A percentile compares a stretch with the other conserved stretches of the same genome.
Conservation (phyloP, 2,113 vertebrate species). For the Dromiciops gliroides region DNA sequence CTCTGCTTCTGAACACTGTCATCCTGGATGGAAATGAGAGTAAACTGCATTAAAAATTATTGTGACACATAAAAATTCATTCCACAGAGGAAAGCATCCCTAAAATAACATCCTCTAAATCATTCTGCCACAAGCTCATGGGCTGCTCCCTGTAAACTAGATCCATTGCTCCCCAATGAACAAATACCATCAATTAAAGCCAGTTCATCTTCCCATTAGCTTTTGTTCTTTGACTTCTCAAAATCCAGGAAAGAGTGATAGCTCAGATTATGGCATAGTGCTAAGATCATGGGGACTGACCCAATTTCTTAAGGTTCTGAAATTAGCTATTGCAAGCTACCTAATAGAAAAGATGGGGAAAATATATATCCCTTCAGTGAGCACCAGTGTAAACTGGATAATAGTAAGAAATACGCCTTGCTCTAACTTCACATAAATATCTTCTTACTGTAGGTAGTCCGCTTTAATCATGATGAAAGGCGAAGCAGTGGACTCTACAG, state of each 20-base stretch:
- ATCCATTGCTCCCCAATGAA: slow-evolving; percentile 42
- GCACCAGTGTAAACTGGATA: slow-evolving; percentile 42
- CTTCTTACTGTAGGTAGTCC: not conserved
- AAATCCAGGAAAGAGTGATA: slow-evolving; percentile 50
- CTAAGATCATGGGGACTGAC: not conserved
- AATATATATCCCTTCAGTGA: slow-evolving; percentile 67
- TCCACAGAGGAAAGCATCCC: slow-evolving; percentile 47
- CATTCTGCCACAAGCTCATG: slow-evolving; percentile 12
- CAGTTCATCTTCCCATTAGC: slow-evolving; percentile 62
- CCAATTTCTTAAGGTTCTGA: slow-evolving; percentile 28
- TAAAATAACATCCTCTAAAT: slow-evolving; percentile 18
- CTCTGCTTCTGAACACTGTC: not conserved
- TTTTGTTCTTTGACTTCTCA: slow-evolving; percentile 54
- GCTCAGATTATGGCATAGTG: slow-evolving; percentile 32
- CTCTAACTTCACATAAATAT: slow-evolving; percentile 32
- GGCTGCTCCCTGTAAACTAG: slow-evolving; percentile 13
- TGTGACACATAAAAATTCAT: not conserved
- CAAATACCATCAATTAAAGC: slow-evolving; percentile 59
- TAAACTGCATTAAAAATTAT: not conserved
- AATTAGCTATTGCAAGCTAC: slow-evolving; percentile 55
- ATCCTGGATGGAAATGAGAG: not conserved
- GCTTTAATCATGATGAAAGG: slow-evolving; percentile 52
- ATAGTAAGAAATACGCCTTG: slow-evolving; percentile 51
- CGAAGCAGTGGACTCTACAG: not conserved
- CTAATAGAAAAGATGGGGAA: slow-evolving; percentile 58